phyloP scores from a whole-genome alignment of 2,888 invertebrate genomes.

The Linyphia triangularis region DNA sequence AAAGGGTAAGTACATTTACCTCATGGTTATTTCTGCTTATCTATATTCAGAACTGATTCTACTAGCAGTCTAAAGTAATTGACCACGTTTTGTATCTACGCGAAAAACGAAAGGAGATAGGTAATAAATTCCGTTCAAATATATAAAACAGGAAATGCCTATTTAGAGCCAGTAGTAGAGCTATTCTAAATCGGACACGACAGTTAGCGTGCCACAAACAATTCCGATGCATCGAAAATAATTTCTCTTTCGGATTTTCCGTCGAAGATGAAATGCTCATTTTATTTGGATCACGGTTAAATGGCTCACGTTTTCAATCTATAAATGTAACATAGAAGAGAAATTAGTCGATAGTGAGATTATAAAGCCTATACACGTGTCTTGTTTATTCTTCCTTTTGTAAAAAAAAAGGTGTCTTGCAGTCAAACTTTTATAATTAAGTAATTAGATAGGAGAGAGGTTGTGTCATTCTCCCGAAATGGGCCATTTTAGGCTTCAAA shows the following conservation, averaged over 20 bases:
- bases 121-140: not conserved
- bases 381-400: not conserved
- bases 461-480: too few species aligned
- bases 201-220: conserved; percentile 1
- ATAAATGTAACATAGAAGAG: not conserved
- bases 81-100: not conserved
- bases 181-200: not conserved
- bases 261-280: not conserved
- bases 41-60: not conserved
- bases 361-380: not conserved
- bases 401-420: not conserved
- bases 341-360: not conserved
- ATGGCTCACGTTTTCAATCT: not conserved
- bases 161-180: conserved; percentile 47
- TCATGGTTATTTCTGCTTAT: not conserved
- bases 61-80: not conserved
- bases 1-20: not conserved
- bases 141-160: conserved; percentile 40
- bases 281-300: conserved; percentile 22
- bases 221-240: conserved; percentile 6
- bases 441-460: too few species aligned
- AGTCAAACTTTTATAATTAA: too few species aligned
- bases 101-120: not conserved
- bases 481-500: too few species aligned
- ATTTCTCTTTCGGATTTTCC: conserved; percentile 45